Evolutionary conservation across 2,113 vertebrate genomes (phyloP).

Genomic region (Leucopsar rothschildi): DNA sequence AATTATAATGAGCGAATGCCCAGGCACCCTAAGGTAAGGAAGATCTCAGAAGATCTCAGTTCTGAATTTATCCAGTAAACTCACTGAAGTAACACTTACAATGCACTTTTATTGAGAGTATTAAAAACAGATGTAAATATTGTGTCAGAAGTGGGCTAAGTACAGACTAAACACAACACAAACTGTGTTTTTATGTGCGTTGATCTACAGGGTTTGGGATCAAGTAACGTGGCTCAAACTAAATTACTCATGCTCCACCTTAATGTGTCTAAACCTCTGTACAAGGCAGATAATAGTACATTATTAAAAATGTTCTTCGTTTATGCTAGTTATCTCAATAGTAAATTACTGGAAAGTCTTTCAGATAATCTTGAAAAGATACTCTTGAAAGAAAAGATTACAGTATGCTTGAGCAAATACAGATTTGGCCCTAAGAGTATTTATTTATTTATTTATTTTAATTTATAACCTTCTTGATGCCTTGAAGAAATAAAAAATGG

Average conservation of each 20-base stretch:
- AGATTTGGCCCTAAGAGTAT: background rate
- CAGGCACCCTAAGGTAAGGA: background rate
- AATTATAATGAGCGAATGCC: background rate
- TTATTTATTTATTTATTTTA: background rate
- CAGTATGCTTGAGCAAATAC: background rate
- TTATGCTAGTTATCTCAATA: background rate
- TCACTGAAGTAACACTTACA: background rate
- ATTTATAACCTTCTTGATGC: background rate
- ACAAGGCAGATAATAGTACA: background rate
- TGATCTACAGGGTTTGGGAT: background rate
- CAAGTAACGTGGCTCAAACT: background rate
- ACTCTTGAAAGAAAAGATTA: background rate
- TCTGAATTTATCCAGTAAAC: background rate
- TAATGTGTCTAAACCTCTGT: background rate
- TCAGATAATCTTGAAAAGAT: background rate
- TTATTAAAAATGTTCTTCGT: background rate
- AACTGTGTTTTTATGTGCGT: background rate
- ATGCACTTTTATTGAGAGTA: background rate
- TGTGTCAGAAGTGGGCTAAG: background rate
- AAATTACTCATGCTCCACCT: background rate
- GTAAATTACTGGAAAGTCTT: background rate
- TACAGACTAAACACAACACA: background rate
- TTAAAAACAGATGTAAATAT: background rate
- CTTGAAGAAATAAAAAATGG: background rate
- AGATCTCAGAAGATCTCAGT: background rate